These are phyloP conservation scores for Hucho hucho DNA, from an alignment of 2,113 vertebrate genomes.

Conservation along the genomic window DNA sequence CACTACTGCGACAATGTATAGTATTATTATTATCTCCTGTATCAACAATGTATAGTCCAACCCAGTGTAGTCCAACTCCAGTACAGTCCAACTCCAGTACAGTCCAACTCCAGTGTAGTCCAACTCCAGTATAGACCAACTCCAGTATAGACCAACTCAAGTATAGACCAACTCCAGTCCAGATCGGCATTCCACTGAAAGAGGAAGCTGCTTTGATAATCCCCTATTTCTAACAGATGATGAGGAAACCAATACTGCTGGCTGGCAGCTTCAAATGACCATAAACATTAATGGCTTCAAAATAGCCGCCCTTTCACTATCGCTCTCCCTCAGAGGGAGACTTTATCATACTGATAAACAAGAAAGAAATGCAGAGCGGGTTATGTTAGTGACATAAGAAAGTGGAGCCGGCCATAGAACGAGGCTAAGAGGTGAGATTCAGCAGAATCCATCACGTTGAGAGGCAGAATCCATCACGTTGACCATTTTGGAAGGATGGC, in stretches of 20 bases:
- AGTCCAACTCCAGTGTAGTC: too few species aligned
- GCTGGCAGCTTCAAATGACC: not conserved
- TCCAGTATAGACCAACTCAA: too few species aligned
- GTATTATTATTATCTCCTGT: too few species aligned
- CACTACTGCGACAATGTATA: too few species aligned
- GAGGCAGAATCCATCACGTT: not conserved
- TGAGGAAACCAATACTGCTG: slow-evolving; percentile 18
- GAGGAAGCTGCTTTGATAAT: slow-evolving; percentile 9
- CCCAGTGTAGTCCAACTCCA: too few species aligned
- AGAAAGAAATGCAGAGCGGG: not conserved
- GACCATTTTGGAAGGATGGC: slow-evolving; percentile 12
- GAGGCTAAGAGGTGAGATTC: not conserved
- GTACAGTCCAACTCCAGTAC: too few species aligned
- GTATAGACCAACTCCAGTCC: too few species aligned
- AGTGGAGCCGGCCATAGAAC: not conserved
- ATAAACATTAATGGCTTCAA: slow-evolving; percentile 6
- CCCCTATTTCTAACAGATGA: slow-evolving; percentile 23
- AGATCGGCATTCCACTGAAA: slow-evolving; percentile 17
- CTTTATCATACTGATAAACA: not conserved
- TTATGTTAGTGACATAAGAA: not conserved
- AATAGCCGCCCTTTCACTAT: not conserved
- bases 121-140: too few species aligned
- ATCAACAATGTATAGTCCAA: not conserved
- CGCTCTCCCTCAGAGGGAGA: not conserved
- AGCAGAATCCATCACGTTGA: not conserved